Evolutionary conservation across 1,140 invertebrate genomes (phyloP), one percentile per base, ranked within the genome.

Genomic region (Lordiphosa collinella): DNA sequence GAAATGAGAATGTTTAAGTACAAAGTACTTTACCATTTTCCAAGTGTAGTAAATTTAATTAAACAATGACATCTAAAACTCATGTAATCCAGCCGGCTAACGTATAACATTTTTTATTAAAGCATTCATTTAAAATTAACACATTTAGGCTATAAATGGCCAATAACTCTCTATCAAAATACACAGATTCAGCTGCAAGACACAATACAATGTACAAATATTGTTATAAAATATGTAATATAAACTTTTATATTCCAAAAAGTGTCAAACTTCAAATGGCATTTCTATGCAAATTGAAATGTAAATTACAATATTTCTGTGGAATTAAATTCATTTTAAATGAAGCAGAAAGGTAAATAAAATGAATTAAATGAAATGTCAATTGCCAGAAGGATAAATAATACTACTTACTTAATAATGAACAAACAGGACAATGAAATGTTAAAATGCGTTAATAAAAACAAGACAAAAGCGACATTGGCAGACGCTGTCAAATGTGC

Each of bases 401-500:
- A 25, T 25, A 7, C 22, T 25, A 25, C 22, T 25, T 25, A 25
- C 22, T 25, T 25, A 25, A 25, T 25, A 25, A 25, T 25, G 22
- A 25, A 25, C 22, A 25, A 25, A 7, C 22, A 6, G 5, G 3
- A 25, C 22, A 25, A 25, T 10, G 25, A 12, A 25, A 25, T n/a
- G n/a, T 43, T 67, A 40, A 73, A 79, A 25, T 25, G 55, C 41
- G 41, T 58, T n/a, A 61, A 79, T 69, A 49, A 73, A 79, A 68
- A 56, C 35, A 18, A 36, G 22, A 25, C 3, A 11, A 29, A 51
- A 44, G 22, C 22, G 22, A 25, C 73, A 67, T 72, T 67, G 67
- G 57, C 50, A 56, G 61, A 52, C 56, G 34, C 60, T 79, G 65
- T 79, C 75, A 80, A 79, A 79, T 75, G 65, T 79, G 69, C 64